Evolutionary conservation across 2,113 vertebrate genomes (phyloP), one percentile per base, ranked within the genome.

Genomic region (Antechinus stuartii): DNA sequence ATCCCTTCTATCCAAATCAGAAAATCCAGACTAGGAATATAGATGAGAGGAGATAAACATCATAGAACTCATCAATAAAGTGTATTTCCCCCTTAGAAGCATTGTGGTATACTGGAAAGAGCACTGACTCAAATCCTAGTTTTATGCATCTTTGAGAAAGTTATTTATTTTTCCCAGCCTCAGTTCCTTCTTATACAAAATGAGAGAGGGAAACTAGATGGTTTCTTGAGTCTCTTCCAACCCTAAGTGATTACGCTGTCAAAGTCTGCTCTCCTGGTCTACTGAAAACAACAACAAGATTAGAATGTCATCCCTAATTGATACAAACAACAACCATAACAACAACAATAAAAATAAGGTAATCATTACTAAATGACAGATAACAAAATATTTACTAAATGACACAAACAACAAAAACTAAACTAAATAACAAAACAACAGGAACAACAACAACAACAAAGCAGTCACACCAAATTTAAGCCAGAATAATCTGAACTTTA

Each of bases 401-500:
- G 35, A 68, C 9, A 27, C 12, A 68, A 24, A 55, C 23, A 24
- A 55, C 23, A 55, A 6, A 52, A 52, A 52, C 50, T 10, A 52
- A 52, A 84, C 7, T 84, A n/a, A 42, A 42, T 22, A 19, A 68
- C 9, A 27, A 68, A 24, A 55, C 23, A 55, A 55, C 23, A 55
- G 10, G 9, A 24, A 27, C 6, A n/a, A 76, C 35, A 76, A 30
- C 0, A 30, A 76, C 68, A 84, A 84, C 1, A 23, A 84, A 4
- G 8, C n/a, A 84, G 6, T 16, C 68, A n/a, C 19, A 22, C 68
- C 68, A 84, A 42, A 84, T 90, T 90, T 57, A 95, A 92, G 54
- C 61, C 92, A 68, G 52, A 1, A 19, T 91, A 92, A 94, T 95
- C 54, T 61, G 94, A 90, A 89, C 93, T 95, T 96, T 90, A 96